A percentile compares a stretch with the other conserved stretches of the same genome.
Conservation (phyloP, 2,113 vertebrate species). For the Eubucco bourcierii region DNA sequence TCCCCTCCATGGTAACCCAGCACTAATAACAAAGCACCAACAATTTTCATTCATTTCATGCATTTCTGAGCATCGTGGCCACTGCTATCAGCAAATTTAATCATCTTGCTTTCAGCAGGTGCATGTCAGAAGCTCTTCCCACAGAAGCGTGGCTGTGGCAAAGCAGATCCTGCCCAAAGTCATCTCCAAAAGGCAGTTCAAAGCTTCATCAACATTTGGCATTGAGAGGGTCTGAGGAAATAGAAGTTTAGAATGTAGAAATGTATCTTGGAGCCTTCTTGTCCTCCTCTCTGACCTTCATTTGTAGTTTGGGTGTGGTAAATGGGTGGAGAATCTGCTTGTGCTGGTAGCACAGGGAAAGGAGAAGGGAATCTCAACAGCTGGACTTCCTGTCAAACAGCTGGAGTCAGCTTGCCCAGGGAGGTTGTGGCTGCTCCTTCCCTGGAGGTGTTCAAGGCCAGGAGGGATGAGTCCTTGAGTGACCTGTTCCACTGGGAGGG, state of each 20-base stretch:
- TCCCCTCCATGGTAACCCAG: background rate
- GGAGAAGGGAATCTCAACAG: accelerated
- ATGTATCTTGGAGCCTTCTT: accelerated
- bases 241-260: background rate
- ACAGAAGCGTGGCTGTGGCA: background rate
- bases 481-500: too few relatives aligned
- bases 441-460: too few relatives aligned
- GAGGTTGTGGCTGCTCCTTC: too few relatives aligned
- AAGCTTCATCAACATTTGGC: background rate
- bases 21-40: slow-evolving; percentile 35
- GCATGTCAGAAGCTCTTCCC: background rate
- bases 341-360: background rate
- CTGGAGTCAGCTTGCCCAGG: too few relatives aligned
- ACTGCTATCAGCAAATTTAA: slow-evolving; percentile 8
- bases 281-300: accelerated
- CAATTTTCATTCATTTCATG: slow-evolving; percentile 34
- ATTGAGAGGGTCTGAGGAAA: background rate
- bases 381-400: background rate
- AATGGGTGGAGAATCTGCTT: accelerated
- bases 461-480: too few relatives aligned
- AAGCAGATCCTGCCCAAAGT: background rate
- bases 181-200: accelerated
- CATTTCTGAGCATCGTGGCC: slow-evolving; percentile 25
- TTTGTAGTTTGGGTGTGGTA: background rate
- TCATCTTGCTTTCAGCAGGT: background rate